A percentile compares a stretch with the other conserved stretches of the same genome.
Conservation (phyloP, 2,888 invertebrate genomes). For the Eupsilia transversa region DNA sequence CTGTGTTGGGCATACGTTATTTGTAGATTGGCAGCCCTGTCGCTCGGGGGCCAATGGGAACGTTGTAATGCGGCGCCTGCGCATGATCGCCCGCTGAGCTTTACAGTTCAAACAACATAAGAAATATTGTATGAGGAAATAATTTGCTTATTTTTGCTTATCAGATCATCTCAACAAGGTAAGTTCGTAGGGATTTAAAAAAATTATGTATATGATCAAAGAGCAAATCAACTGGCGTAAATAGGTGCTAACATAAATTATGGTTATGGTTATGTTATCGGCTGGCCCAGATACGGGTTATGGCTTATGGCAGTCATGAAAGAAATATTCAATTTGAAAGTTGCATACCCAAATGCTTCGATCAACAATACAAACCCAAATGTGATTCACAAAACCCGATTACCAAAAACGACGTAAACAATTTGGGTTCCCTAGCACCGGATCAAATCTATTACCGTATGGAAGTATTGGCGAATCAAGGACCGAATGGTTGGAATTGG, state of each 20-base stretch:
- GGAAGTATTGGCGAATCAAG: slow-evolving; percentile 65
- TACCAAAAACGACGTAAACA: slow-evolving; percentile 79
- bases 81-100: slow-evolving; percentile 85
- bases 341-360: slow-evolving; percentile 33
- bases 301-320: slow-evolving; percentile 31
- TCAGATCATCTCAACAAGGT: slow-evolving; percentile 46
- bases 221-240: slow-evolving; percentile 25
- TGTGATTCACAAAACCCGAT: slow-evolving; percentile 74
- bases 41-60: slow-evolving; percentile 86
- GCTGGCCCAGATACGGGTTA: slow-evolving; percentile 18
- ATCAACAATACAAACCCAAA: slow-evolving; percentile 41
- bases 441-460: slow-evolving; percentile 71
- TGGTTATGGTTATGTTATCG: slow-evolving; percentile 27
- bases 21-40: slow-evolving; percentile 87
- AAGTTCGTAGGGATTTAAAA: slow-evolving; percentile 36
- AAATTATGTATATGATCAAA: slow-evolving; percentile 46
- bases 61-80: slow-evolving; percentile 87
- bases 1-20: slow-evolving; percentile 80
- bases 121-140: slow-evolving; percentile 71
- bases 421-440: slow-evolving; percentile 69
- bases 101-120: slow-evolving; percentile 79
- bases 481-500: slow-evolving; percentile 58
- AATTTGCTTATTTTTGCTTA: slow-evolving; percentile 68
- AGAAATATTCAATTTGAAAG: slow-evolving; percentile 64
- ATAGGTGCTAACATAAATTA: slow-evolving; percentile 28